A percentile compares a stretch with the other conserved stretches of the same genome.
phyloP scores from a whole-genome alignment of 2,888 invertebrate species.

The Pseudoips prasinana region DNA sequence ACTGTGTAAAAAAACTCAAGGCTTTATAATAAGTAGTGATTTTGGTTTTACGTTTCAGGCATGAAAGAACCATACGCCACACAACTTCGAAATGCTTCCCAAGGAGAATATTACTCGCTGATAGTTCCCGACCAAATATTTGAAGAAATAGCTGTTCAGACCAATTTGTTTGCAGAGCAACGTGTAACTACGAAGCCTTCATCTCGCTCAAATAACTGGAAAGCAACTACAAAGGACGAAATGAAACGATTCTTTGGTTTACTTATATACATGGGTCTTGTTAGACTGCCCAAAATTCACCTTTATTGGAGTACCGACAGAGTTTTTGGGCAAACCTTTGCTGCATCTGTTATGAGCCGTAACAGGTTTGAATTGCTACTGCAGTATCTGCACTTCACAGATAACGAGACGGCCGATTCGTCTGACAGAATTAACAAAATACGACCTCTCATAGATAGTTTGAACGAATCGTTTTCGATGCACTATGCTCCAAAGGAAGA shows the following conservation, averaged over 20 bases:
- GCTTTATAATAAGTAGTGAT: background rate
- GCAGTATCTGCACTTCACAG: constrained; percentile 11
- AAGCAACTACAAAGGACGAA: constrained; percentile 17
- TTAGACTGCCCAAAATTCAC: constrained; percentile 24
- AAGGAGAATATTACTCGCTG: constrained; percentile 12
- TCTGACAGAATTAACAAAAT: constrained; percentile 12
- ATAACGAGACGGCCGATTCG: constrained; percentile 11
- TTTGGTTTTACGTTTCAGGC: no score
- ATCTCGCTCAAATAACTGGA: constrained; percentile 24
- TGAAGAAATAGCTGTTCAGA: constrained; percentile 12
- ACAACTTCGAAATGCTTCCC: background rate
- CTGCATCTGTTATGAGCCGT: constrained; percentile 20
- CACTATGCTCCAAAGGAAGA: constrained; percentile 6
- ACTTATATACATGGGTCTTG: constrained; percentile 29
- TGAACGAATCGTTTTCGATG: constrained; percentile 2
- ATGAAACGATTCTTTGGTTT: constrained; percentile 26
- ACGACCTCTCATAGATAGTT: constrained; percentile 3
- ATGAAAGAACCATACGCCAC: no score
- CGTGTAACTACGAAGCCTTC: constrained; percentile 8
- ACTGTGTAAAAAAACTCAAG: background rate
- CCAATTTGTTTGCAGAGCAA: constrained; percentile 19
- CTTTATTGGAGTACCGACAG: constrained; percentile 27
- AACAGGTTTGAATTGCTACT: constrained; percentile 22
- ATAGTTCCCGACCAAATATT: constrained; percentile 12
- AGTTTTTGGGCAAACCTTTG: constrained; percentile 21